Percentiles rank a stretch among this genome's conserved stretches.
Evolutionary conservation across 2,113 vertebrate species (phyloP).

Genomic region (Chiloscyllium plagiosum): DNA sequence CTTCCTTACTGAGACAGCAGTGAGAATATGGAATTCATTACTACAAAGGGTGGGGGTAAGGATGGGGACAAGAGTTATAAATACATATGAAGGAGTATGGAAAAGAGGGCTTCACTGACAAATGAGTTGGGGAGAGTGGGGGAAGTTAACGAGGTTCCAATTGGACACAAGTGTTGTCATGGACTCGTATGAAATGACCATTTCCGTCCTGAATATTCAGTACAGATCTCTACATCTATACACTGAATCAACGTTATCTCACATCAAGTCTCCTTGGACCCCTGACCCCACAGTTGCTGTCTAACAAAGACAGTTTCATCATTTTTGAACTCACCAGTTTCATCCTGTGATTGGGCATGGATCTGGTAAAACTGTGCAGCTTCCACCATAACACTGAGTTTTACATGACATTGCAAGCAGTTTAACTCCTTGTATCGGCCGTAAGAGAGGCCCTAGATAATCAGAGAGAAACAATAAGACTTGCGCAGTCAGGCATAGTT

Average conservation of each 20-base stretch:
- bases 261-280: neutral
- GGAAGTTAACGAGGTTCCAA: neutral
- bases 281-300: too few species aligned
- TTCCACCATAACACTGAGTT: slow-evolving; percentile 59
- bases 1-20: neutral
- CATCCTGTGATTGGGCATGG: slow-evolving; percentile 47
- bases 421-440: slow-evolving; percentile 61
- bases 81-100: neutral
- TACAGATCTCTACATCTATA: neutral
- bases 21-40: neutral
- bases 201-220: too few species aligned
- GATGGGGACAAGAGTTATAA: neutral
- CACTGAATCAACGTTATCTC: neutral
- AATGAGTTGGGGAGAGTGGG: too few species aligned
- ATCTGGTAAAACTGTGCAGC: slow-evolving; percentile 60
- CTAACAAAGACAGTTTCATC: neutral
- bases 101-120: neutral
- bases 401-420: slow-evolving; percentile 63
- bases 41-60: neutral
- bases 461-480: neutral
- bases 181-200: neutral
- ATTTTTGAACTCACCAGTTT: slow-evolving; percentile 50
- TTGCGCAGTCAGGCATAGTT: neutral
- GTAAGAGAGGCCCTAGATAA: slow-evolving; percentile 54
- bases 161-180: neutral